These are phyloP conservation scores for Scophthalmus maximus DNA, from an alignment of 2,113 vertebrate genomes.

Conservation along the genomic window DNA sequence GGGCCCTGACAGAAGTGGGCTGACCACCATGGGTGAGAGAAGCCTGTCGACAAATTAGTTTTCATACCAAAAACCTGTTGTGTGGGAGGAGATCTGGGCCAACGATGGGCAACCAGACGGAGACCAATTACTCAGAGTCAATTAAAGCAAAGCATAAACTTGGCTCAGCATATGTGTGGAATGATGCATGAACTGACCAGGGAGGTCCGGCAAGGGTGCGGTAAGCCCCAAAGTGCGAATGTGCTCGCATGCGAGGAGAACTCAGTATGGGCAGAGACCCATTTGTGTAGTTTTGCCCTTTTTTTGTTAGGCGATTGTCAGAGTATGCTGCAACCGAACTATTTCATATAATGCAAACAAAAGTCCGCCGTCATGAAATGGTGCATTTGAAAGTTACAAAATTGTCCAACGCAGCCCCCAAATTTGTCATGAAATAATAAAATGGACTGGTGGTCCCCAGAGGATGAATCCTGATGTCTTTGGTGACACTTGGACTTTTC, in stretches of 20 bases:
- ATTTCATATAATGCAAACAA: too few species aligned
- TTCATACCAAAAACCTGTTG: constrained; percentile 55
- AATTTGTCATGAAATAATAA: not conserved
- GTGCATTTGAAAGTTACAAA: too few species aligned
- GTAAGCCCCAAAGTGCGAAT: not conserved
- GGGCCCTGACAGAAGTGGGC: constrained; percentile 22
- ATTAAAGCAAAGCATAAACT: constrained; percentile 45
- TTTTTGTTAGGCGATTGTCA: too few species aligned
- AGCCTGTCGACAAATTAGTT: constrained; percentile 40
- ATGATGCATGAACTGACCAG: constrained; percentile 13
- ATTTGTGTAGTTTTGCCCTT: too few species aligned
- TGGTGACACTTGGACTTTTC: not conserved
- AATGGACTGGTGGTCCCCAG: too few species aligned
- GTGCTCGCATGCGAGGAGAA: not conserved
- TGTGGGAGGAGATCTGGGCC: constrained; percentile 57
- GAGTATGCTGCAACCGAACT: too few species aligned
- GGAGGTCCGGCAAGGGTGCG: not conserved
- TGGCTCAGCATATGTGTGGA: constrained; percentile 26
- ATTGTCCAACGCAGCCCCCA: too few species aligned
- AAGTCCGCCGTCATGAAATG: too few species aligned
- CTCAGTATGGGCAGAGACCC: not conserved
- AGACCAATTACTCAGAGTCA: too few species aligned
- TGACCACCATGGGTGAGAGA: constrained; percentile 14
- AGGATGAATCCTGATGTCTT: not conserved
- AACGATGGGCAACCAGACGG: constrained; percentile 56